Evolutionary conservation across 2,888 invertebrate species (phyloP), one percentile per base, ranked within the genome.

Genomic region (Diarsia brunnea): DNA sequence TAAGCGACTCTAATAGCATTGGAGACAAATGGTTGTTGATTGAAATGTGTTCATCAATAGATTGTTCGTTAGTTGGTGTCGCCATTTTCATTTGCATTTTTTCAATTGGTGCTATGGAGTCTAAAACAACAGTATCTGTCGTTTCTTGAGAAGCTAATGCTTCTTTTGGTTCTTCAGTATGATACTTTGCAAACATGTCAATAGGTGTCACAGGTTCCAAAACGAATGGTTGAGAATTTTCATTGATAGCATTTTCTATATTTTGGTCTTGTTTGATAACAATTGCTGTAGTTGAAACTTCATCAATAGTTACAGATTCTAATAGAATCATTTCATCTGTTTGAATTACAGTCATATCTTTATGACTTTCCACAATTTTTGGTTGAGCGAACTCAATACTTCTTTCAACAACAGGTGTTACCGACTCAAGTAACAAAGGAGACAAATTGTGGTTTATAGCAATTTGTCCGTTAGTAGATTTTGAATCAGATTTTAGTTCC

Each of bases 1-100:
- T 69, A 51, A 76, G 10, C 1, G 77, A 58, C 43, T 68, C 76
- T 19, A 75, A 38, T n/a, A 75, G 19, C 7, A 75, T 43, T 49
- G 76, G 68, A 19, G 43, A 49, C 24, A 66, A 60, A 21, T 58
- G n/a, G 19, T n/a, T 63, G n/a, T 55, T 55, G 8, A 66, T 53
- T 11, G 38, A 14, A n/a, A 45, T 64, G 8, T 49, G 24, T 68
- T 3, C 19, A 8, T 27, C 38, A 68, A 11, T 68, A 43, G 47
- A 16, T 45, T 51, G 19, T 19, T 60, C 75, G 27, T 73, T n/a
- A 19, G 38, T 38, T 53, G 31, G 53, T 49, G 14, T 55, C 19
- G 31, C 58, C 58, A 49, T 45, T 7, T 31, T 14, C 38, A 31
- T 21, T 31, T 68, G 64, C 21, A 69, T 14, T 31, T 51, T 49